These are phyloP conservation scores for Arremon aurantiirostris DNA, from an alignment of 2,797 vertebrate genomes.

Conservation along the genomic window DNA sequence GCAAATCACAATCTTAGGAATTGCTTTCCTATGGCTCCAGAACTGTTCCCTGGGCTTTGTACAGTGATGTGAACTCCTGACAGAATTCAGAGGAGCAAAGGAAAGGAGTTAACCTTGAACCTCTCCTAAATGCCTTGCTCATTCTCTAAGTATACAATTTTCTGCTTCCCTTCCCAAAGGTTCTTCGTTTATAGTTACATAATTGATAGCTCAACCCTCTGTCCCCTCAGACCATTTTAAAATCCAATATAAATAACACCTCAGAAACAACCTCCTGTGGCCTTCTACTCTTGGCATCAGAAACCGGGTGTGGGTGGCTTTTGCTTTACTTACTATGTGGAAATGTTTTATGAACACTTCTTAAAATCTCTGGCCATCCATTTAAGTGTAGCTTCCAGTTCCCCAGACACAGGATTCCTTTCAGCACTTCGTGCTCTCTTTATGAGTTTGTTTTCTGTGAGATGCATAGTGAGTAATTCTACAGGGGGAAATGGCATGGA, in stretches of 20 bases:
- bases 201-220: constrained; percentile 60
- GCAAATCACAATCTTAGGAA: not conserved
- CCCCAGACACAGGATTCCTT: not conserved
- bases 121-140: constrained; percentile 46
- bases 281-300: constrained; percentile 38
- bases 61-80: not conserved
- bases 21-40: not conserved
- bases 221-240: constrained; percentile 58
- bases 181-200: constrained; percentile 56
- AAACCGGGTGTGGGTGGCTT: not conserved
- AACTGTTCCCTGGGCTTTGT: constrained; percentile 26
- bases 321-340: not conserved
- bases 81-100: not conserved
- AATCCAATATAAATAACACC: constrained; percentile 62
- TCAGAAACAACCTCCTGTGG: constrained; percentile 39
- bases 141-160: constrained; percentile 39
- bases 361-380: not conserved
- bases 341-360: constrained; percentile 14
- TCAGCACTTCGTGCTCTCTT: not conserved
- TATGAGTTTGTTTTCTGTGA: not conserved
- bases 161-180: constrained; percentile 59
- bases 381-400: not conserved
- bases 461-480: not conserved
- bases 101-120: constrained; percentile 61
- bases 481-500: not conserved